These are phyloP conservation scores for Chauna torquata DNA, from an alignment of 2,113 vertebrate species.

Conservation along the genomic window DNA sequence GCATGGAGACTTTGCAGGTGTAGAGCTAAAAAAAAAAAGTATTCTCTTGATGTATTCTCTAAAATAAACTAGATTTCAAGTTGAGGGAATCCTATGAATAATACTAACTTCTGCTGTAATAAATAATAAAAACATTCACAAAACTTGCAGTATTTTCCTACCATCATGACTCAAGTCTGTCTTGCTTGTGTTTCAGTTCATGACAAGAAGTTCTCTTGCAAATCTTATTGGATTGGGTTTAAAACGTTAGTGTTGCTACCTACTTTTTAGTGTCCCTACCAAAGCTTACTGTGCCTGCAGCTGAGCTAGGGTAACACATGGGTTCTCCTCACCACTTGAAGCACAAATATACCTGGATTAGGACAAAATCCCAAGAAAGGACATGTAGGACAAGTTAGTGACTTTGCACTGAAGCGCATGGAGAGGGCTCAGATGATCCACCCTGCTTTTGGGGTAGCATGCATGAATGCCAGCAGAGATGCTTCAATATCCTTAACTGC, in stretches of 20 bases:
- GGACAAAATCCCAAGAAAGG: neutral
- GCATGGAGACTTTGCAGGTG: neutral
- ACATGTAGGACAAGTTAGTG: neutral
- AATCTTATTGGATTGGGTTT: neutral
- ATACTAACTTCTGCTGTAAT: neutral
- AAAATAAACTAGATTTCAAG: slow-evolving; percentile 23
- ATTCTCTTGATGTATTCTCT: neutral
- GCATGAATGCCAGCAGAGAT: neutral
- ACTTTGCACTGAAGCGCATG: neutral
- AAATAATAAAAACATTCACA: neutral
- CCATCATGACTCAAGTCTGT: neutral
- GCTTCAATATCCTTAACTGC: neutral
- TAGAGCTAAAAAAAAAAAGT: neutral
- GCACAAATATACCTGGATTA: neutral
- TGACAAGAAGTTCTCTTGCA: neutral
- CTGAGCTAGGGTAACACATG: neutral
- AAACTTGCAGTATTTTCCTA: neutral
- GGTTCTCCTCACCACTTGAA: neutral
- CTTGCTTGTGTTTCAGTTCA: neutral
- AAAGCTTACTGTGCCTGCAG: neutral
- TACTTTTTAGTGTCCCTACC: neutral
- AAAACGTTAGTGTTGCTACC: accelerated
- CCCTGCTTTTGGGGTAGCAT: neutral
- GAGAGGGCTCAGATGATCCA: neutral
- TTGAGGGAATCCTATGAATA: neutral